These are phyloP conservation scores for Aphidoletes aphidimyza DNA, from an alignment of 2,888 invertebrate species.

Conservation along the genomic window DNA sequence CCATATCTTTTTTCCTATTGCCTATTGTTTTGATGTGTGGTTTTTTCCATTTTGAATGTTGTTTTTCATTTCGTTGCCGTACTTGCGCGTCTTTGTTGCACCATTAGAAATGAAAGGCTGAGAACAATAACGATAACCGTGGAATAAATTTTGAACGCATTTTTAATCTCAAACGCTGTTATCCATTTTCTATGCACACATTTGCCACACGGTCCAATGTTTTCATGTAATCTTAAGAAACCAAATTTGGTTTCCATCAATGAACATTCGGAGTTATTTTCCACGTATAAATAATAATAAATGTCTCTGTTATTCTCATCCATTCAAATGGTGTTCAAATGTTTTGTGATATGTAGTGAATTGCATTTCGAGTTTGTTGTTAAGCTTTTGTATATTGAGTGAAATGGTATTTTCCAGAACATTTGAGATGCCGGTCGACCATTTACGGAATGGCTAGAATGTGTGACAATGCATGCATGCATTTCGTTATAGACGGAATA, in stretches of 20 bases:
- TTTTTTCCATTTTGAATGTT: constrained; percentile 6
- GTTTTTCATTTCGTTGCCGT: background rate
- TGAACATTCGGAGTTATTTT: too few relatives aligned
- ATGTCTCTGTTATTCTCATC: too few relatives aligned
- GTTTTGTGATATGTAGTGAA: constrained; percentile 34
- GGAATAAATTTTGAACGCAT: too few relatives aligned
- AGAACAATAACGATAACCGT: too few relatives aligned
- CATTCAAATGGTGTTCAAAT: constrained; percentile 23
- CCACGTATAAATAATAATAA: too few relatives aligned
- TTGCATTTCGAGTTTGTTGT: constrained; percentile 3
- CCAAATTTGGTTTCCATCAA: too few relatives aligned
- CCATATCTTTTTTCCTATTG: background rate
- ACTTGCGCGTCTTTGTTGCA: background rate
- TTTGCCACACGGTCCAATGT: too few relatives aligned
- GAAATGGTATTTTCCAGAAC: constrained; percentile 42
- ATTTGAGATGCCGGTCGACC: background rate
- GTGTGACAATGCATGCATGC: constrained; percentile 21
- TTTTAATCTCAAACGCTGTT: too few relatives aligned
- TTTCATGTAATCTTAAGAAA: too few relatives aligned
- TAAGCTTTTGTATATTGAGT: background rate
- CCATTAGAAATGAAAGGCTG: too few relatives aligned
- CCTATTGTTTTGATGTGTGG: constrained; percentile 4
- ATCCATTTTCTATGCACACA: too few relatives aligned
- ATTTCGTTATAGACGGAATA: background rate
- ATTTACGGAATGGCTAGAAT: background rate